These are phyloP conservation scores for Tenebrosternarchus preto DNA, from an alignment of 2,113 vertebrate species.

Conservation along the genomic window DNA sequence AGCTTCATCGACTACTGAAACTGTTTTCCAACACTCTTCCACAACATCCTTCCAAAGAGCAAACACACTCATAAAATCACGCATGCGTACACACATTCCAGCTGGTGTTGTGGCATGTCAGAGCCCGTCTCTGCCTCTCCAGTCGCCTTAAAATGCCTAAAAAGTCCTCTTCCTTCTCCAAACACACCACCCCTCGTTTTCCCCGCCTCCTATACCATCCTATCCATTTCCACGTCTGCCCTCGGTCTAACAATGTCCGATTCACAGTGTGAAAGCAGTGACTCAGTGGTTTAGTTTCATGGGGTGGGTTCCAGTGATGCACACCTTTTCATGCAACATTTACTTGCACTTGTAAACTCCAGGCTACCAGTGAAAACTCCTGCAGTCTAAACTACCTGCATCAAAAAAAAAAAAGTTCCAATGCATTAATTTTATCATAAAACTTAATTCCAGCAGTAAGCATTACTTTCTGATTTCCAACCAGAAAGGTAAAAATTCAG, in stretches of 20 bases:
- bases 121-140: conserved; percentile 68
- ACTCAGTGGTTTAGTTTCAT: conserved; percentile 19
- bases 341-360: conserved; percentile 26
- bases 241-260: conserved; percentile 14
- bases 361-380: conserved; percentile 29
- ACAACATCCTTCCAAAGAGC: conserved; percentile 41
- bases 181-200: conserved; percentile 42
- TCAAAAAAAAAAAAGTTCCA: neutral
- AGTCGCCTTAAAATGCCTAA: conserved; percentile 55
- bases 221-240: conserved; percentile 34
- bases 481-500: neutral
- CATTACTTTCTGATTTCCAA: too few relatives aligned
- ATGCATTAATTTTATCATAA: neutral
- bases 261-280: conserved; percentile 16
- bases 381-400: neutral
- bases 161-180: conserved; percentile 56
- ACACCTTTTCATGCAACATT: conserved; percentile 25
- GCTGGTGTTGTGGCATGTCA: conserved; percentile 64
- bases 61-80: conserved; percentile 46
- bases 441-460: neutral
- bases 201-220: conserved; percentile 45
- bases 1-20: conserved; percentile 50
- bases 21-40: conserved; percentile 34
- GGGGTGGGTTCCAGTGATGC: conserved; percentile 11
- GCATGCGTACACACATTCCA: conserved; percentile 67